phyloP scores from a whole-genome alignment of 2,888 invertebrate species.

The Orthosia gothica region DNA sequence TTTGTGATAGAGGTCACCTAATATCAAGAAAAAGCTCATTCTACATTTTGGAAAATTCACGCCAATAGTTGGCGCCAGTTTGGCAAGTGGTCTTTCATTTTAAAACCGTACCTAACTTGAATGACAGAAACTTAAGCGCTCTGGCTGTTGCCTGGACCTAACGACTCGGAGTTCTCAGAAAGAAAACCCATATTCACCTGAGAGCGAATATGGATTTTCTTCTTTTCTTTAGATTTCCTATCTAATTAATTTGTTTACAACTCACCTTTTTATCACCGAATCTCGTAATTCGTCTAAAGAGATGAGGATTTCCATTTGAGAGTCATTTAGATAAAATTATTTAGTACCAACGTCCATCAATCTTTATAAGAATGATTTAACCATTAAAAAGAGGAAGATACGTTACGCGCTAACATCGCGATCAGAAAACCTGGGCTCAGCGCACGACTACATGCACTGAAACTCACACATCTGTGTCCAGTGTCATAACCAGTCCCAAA shows the following conservation, averaged over 20 bases:
- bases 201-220: neutral
- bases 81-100: neutral
- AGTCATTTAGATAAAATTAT: neutral
- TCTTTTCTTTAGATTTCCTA: neutral
- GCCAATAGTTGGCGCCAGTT: neutral
- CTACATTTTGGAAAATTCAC: neutral
- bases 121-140: no score
- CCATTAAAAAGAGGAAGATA: no score
- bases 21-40: neutral
- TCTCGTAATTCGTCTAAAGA: neutral
- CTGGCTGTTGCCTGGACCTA: neutral
- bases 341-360: constrained; percentile 3
- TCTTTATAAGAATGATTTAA: neutral
- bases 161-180: neutral
- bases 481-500: no score
- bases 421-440: no score
- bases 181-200: neutral
- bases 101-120: neutral
- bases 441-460: no score
- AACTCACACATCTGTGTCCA: no score
- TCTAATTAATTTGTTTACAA: neutral
- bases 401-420: no score
- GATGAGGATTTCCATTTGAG: neutral
- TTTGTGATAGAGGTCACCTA: neutral
- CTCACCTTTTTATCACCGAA: neutral